phyloP scores from a whole-genome alignment of 2,888 invertebrate genomes.

The Agelastica alni region DNA sequence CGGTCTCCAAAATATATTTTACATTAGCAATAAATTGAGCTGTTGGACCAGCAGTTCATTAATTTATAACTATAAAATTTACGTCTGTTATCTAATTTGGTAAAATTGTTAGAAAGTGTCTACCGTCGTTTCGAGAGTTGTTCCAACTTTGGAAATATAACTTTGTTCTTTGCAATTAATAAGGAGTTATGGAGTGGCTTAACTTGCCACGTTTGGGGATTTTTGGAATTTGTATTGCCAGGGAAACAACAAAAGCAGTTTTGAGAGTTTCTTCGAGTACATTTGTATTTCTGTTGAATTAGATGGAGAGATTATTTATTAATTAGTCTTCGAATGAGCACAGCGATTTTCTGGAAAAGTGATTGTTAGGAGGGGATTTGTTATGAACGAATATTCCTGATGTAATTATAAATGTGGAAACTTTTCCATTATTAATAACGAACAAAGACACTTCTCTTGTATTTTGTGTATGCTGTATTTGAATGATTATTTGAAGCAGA shows the following conservation, averaged over 20 bases:
- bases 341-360: constrained; percentile 15
- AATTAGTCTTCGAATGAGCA: constrained; percentile 15
- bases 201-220: constrained; percentile 25
- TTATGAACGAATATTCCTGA: no score
- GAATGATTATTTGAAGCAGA: no score
- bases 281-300: constrained; percentile 21
- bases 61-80: constrained; percentile 18
- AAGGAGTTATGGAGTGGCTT: constrained; percentile 38
- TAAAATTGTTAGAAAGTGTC: constrained; percentile 23
- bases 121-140: constrained; percentile 24
- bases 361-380: constrained; percentile 14
- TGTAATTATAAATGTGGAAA: no score
- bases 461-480: no score
- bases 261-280: constrained; percentile 19
- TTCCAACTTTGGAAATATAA: constrained; percentile 28
- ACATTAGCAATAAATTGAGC: not conserved
- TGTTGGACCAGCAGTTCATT: constrained; percentile 3
- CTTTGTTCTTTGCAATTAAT: constrained; percentile 39
- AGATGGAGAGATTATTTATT: constrained; percentile 17
- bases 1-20: not conserved
- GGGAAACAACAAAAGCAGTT: constrained; percentile 21
- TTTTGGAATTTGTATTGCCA: constrained; percentile 27
- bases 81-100: constrained; percentile 21
- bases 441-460: no score
- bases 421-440: no score